These are phyloP conservation scores for Lithophane ornitopus DNA, from an alignment of 2,888 invertebrate genomes.

Conservation along the genomic window DNA sequence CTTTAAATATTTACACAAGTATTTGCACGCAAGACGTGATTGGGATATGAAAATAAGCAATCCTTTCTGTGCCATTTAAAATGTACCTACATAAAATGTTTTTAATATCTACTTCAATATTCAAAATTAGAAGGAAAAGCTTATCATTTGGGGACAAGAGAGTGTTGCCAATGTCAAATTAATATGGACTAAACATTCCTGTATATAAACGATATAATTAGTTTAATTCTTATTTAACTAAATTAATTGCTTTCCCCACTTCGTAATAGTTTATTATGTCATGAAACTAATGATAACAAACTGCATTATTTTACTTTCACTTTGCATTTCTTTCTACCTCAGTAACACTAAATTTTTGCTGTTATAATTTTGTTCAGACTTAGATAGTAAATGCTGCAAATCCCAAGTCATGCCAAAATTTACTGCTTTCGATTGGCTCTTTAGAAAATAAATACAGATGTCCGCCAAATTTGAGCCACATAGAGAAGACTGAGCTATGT, in stretches of 20 bases:
- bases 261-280: conserved; percentile 23
- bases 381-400: conserved; percentile 40
- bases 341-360: conserved; percentile 59
- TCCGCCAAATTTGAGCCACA: conserved; percentile 68
- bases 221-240: conserved; percentile 63
- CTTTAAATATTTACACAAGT: conserved; percentile 3
- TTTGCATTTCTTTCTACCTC: conserved; percentile 80
- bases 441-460: conserved; percentile 48
- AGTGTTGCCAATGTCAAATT: conserved; percentile 56
- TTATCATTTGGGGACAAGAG: conserved; percentile 42
- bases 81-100: conserved; percentile 31
- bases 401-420: conserved; percentile 69
- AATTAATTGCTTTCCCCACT: conserved; percentile 17
- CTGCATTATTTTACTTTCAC: conserved; percentile 36
- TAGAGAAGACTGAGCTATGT: conserved; percentile 76
- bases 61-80: conserved; percentile 63
- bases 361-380: conserved; percentile 33
- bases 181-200: conserved; percentile 80
- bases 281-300: conserved; percentile 21
- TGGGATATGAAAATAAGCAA: conserved; percentile 35
- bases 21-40: conserved; percentile 20
- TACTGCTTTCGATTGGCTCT: conserved; percentile 60
- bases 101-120: not conserved
- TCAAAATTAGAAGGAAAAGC: conserved; percentile 5
- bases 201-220: conserved; percentile 75